These are phyloP conservation scores for Watsonalla binaria DNA, from an alignment of 2,888 invertebrate species.

Conservation along the genomic window DNA sequence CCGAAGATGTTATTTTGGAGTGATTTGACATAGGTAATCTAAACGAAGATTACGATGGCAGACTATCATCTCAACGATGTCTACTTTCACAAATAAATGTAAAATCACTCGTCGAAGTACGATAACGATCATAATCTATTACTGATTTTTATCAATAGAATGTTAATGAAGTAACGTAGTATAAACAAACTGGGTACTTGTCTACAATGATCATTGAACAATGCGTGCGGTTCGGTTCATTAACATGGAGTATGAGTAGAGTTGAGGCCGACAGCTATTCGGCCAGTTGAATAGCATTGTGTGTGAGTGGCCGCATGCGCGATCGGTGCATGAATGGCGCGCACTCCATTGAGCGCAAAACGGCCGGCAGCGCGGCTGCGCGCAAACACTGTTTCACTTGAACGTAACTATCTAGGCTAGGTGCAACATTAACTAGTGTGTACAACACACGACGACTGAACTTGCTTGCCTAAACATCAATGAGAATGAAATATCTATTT, in stretches of 20 bases:
- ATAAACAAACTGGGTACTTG: not conserved
- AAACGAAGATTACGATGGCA: too few species aligned
- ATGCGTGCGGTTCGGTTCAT: constrained; percentile 20
- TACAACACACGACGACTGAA: constrained; percentile 14
- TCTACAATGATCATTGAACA: constrained; percentile 5
- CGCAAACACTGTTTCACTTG: constrained; percentile 24
- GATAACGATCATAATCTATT: not conserved
- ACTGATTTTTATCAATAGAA: not conserved
- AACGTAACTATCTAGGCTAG: constrained; percentile 25
- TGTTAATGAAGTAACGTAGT: not conserved
- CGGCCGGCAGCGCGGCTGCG: constrained; percentile 1
- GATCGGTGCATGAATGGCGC: constrained; percentile 57
- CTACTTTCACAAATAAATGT: not conserved
- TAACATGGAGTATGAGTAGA: constrained; percentile 24
- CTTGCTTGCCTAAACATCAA: constrained; percentile 48
- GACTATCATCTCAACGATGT: not conserved
- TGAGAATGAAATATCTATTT: constrained; percentile 31
- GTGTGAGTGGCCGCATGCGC: constrained; percentile 48
- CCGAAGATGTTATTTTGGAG: too few species aligned
- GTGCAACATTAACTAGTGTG: constrained; percentile 45
- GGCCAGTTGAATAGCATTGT: constrained; percentile 37
- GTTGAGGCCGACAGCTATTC: constrained; percentile 21
- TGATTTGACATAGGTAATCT: too few species aligned
- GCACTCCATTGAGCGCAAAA: constrained; percentile 48
- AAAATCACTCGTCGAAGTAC: not conserved